Evolutionary conservation across 2,797 vertebrate species (phyloP).

Genomic region (Podarcis siculus): DNA sequence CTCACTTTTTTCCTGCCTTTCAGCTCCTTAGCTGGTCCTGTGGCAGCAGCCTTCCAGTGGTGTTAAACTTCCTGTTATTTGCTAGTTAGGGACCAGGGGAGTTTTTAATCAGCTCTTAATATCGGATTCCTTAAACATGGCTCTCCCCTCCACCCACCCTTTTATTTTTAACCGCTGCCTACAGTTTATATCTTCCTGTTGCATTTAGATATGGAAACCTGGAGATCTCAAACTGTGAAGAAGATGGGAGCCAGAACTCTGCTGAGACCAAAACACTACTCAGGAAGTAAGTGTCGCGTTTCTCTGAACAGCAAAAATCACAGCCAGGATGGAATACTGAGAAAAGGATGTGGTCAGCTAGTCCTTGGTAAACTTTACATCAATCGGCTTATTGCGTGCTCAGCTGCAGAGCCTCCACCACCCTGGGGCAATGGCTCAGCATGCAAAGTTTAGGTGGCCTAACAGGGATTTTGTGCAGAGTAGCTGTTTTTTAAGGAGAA

Average conservation of each 20-base stretch:
- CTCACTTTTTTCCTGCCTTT: not conserved
- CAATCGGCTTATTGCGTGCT: not conserved
- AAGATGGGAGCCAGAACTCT: conserved; percentile 60
- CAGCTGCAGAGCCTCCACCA: too few species aligned
- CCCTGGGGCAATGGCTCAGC: too few species aligned
- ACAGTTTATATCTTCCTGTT: conserved; percentile 40
- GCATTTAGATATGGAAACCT: conserved; percentile 74
- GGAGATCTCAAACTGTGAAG: conserved; percentile 69
- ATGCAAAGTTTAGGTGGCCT: too few species aligned
- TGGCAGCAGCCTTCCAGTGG: not conserved
- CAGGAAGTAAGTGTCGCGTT: conserved; percentile 74
- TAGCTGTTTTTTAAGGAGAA: too few species aligned
- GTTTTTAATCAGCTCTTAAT: not conserved
- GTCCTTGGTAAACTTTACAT: conserved; percentile 29
- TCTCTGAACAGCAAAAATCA: not conserved
- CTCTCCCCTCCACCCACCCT: not conserved
- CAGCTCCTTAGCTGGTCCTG: not conserved
- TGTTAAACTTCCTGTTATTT: not conserved
- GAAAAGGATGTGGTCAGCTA: conserved; percentile 27
- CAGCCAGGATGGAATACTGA: not conserved
- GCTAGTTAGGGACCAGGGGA: not conserved
- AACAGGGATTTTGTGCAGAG: too few species aligned
- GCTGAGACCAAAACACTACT: conserved; percentile 67
- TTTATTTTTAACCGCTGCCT: not conserved
- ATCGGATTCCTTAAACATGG: not conserved